Evolutionary conservation across 2,113 vertebrate species (phyloP), one percentile per base, ranked within the genome.

Genomic region (Syngnathus typhle): DNA sequence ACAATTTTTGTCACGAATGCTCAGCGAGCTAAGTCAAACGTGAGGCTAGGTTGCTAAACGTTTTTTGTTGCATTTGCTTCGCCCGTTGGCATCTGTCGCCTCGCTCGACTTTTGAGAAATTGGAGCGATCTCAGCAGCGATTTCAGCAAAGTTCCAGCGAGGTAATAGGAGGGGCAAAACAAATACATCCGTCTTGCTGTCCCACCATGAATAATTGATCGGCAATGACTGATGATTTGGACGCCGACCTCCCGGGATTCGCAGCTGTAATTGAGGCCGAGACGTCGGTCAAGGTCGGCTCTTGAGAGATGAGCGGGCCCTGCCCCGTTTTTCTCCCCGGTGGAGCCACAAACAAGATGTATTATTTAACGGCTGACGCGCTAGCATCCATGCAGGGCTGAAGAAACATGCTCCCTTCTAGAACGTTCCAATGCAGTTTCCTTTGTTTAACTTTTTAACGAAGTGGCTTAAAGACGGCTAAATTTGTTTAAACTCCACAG

Each of bases 151-250:
- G 67, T 79, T 78, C 46, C 39, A 61, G 75, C 74, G 44, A 47
- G 62, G 27, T 46, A 64, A 47, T 32, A 64, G 62, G 23, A 79
- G 77, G 67, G 60, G 77, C 65, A 76, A 81, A 84, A 84, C 87
- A 87, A 81, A 85, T 81, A 78, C 79, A 87, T 87, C 80, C 79
- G 82, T 75, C 76, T 76, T 68, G 76, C 85, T 49, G 77, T 86
- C 83, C 79, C 0, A 52, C 64, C 74, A 87, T 87, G 87, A 87
- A 88, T 85, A 85, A 84, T 87, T 85, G 83, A 87, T 84, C 68
- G 52, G 1, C 60, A 59, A 75, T 83, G 84, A 82, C 68, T 73
- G 83, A 87, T 88, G 84, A 76, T 79, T 79, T 64, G 71, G 82
- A 77, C 78, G 75, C 79, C 78, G 27, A 75, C 65, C 65, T 79